Evolutionary conservation across 1,140 invertebrate species (phyloP).

Genomic region (Saccostrea glomerata): DNA sequence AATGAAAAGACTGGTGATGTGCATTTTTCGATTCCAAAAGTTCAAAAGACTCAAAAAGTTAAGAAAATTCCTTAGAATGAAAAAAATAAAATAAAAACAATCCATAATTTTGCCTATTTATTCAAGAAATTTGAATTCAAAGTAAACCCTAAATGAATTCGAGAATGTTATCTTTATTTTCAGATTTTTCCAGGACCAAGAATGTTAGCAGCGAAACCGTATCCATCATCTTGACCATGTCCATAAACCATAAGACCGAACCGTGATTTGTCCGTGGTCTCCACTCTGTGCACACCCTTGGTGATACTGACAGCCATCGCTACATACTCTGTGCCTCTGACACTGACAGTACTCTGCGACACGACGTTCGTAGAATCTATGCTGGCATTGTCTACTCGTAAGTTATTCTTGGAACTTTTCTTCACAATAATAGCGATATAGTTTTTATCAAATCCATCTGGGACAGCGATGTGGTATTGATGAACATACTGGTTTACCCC

Average conservation of each 20-base stretch:
- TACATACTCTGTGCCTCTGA: background rate
- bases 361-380: background rate
- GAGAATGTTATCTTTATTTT: background rate
- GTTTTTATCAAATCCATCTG: background rate
- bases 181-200: background rate
- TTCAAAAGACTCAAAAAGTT: no score
- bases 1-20: no score
- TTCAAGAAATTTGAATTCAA: no score
- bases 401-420: background rate
- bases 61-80: no score
- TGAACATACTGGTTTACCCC: constrained; percentile 5
- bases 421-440: background rate
- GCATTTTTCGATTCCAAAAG: no score
- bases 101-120: no score
- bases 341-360: background rate
- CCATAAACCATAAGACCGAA: constrained; percentile 23
- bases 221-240: background rate
- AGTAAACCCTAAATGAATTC: no score
- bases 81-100: no score
- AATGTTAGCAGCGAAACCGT: constrained; percentile 13
- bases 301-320: background rate
- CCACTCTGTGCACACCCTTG: background rate
- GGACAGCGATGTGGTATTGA: background rate
- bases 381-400: background rate
- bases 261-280: background rate